Evolutionary conservation across 2,113 vertebrate genomes (phyloP).

Genomic region (Lamprotornis superbus): DNA sequence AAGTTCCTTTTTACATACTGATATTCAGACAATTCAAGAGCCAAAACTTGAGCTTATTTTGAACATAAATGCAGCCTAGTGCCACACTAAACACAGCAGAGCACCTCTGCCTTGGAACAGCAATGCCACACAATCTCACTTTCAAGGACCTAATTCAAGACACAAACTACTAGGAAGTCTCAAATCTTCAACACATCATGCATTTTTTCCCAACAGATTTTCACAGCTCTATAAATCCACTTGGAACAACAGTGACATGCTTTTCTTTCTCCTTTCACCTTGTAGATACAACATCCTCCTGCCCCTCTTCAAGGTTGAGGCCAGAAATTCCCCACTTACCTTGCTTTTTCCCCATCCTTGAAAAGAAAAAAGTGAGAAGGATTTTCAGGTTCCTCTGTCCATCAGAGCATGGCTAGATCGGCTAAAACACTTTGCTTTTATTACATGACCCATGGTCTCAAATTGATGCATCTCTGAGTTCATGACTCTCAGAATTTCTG

Average conservation of each 20-base stretch:
- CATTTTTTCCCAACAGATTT: background rate
- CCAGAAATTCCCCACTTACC: background rate
- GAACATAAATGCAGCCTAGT: background rate
- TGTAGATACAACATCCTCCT: background rate
- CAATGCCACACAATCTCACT: background rate
- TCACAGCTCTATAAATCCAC: background rate
- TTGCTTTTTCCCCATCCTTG: background rate
- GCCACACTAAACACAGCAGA: background rate
- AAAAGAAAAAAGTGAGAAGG: background rate
- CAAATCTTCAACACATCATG: background rate
- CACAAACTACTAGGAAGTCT: background rate
- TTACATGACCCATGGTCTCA: background rate
- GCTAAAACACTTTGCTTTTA: background rate
- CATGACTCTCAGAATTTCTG: background rate
- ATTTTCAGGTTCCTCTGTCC: background rate
- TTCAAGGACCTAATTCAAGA: background rate
- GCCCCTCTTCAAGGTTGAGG: background rate
- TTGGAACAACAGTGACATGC: background rate
- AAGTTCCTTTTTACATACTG: background rate
- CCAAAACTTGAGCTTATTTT: background rate
- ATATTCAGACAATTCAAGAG: background rate
- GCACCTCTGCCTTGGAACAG: background rate
- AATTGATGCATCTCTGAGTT: background rate
- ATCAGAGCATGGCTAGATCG: background rate
- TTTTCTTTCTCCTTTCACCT: background rate